Evolutionary conservation across 2,888 invertebrate species (phyloP).

Genomic region (Pharmacophagus antenor): DNA sequence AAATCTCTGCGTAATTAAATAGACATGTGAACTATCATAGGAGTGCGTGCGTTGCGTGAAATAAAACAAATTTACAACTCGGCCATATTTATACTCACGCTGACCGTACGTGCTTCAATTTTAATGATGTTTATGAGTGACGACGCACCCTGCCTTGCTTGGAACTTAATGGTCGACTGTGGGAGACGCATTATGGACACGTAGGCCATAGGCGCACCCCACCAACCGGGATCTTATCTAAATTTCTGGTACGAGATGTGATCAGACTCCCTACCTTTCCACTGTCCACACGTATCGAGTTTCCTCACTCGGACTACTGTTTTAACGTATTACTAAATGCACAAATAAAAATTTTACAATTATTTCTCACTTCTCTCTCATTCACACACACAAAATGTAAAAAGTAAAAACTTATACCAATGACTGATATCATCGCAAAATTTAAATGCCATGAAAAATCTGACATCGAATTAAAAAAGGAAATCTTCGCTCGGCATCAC

Average conservation of each 20-base stretch:
- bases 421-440: conserved; percentile 7
- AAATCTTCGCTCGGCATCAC: conserved; percentile 15
- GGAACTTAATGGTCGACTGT: conserved; percentile 45
- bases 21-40: conserved; percentile 16
- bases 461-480: conserved; percentile 21
- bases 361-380: background rate
- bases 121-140: conserved; percentile 63
- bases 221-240: conserved; percentile 41
- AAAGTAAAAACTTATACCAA: background rate
- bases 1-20: conserved; percentile 18
- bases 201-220: conserved; percentile 47
- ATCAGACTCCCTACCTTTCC: conserved; percentile 42
- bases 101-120: conserved; percentile 49
- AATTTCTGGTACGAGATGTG: conserved; percentile 43
- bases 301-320: conserved; percentile 17
- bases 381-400: background rate
- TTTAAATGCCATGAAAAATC: conserved; percentile 15
- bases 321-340: background rate
- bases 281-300: conserved; percentile 32
- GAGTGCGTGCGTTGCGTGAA: conserved; percentile 54
- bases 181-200: conserved; percentile 56
- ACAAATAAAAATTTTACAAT: background rate
- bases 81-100: conserved; percentile 41
- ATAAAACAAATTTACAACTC: conserved; percentile 58
- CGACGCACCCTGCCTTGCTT: conserved; percentile 51